Evolutionary conservation across 2,113 vertebrate genomes (phyloP).

Genomic region (Orientallactaga bullata): DNA sequence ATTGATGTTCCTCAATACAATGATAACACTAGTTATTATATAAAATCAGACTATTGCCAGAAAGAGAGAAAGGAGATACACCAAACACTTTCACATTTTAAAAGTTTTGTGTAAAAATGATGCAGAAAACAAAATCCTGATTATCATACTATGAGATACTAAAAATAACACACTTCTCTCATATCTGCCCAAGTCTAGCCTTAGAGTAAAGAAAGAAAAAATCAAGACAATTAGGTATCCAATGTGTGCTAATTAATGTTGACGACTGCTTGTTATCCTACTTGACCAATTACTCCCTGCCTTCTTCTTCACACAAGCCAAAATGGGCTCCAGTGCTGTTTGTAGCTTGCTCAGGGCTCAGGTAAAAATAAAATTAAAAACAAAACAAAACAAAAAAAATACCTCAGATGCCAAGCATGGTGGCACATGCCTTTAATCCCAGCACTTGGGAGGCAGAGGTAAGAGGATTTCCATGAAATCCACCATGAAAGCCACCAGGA

Average conservation of each 20-base stretch:
- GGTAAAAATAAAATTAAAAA: no score
- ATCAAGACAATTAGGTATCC: background rate
- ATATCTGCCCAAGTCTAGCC: background rate
- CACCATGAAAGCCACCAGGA: no score
- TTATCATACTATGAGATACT: background rate
- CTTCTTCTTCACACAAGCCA: background rate
- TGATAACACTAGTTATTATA: conserved; percentile 32
- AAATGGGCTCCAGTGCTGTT: background rate
- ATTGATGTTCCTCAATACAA: conserved; percentile 42
- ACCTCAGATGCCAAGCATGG: no score
- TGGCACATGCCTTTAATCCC: no score
- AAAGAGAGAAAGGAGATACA: conserved; percentile 25
- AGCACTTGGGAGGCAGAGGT: no score
- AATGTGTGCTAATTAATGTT: background rate
- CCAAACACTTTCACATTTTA: background rate
- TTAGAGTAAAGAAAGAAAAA: background rate
- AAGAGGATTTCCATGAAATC: no score
- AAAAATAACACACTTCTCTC: background rate
- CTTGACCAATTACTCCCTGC: background rate
- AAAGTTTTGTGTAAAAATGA: background rate
- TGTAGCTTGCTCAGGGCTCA: background rate
- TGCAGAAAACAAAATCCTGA: background rate
- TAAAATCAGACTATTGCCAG: conserved; percentile 16
- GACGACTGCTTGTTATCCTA: fast-evolving
- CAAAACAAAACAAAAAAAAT: no score